A percentile compares a stretch with the other conserved stretches of the same genome.
Conservation (phyloP, 2,113 vertebrate genomes). For the Phyllopteryx taeniolatus region DNA sequence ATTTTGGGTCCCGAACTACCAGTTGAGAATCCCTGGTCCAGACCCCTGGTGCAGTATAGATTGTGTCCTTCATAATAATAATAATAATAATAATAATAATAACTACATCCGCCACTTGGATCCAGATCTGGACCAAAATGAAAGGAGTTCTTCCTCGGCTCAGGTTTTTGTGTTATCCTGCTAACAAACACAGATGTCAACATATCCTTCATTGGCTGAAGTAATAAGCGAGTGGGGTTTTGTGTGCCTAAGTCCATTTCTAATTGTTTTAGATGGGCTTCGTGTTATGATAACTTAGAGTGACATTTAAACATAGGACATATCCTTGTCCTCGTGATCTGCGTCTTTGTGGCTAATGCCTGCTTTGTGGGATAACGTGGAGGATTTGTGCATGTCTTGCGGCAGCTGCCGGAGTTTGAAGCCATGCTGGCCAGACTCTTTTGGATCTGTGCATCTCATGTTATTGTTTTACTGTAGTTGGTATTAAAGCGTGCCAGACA, state of each 20-base stretch:
- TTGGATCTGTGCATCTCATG: conserved; percentile 26
- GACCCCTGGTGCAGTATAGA: no score
- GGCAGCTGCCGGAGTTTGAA: conserved; percentile 34
- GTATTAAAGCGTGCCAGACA: conserved; percentile 14
- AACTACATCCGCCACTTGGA: no score
- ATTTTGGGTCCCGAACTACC: not conserved
- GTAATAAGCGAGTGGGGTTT: not conserved
- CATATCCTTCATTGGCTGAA: not conserved
- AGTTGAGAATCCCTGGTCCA: no score
- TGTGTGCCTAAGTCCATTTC: not conserved
- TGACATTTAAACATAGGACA: not conserved
- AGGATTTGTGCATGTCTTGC: conserved; percentile 11
- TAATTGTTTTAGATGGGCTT: not conserved
- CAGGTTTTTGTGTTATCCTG: not conserved
- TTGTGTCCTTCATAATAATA: no score
- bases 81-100: not conserved
- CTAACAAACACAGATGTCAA: not conserved
- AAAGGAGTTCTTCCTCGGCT: not conserved
- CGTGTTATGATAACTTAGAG: not conserved
- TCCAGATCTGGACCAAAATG: not conserved
- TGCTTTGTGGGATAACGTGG: conserved; percentile 22
- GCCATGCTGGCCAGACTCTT: not conserved
- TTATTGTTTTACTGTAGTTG: conserved; percentile 24
- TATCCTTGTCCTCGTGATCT: not conserved
- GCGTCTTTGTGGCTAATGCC: conserved; percentile 8